phyloP scores from a whole-genome alignment of 2,888 invertebrate genomes.

The Frankliniella intonsa region DNA sequence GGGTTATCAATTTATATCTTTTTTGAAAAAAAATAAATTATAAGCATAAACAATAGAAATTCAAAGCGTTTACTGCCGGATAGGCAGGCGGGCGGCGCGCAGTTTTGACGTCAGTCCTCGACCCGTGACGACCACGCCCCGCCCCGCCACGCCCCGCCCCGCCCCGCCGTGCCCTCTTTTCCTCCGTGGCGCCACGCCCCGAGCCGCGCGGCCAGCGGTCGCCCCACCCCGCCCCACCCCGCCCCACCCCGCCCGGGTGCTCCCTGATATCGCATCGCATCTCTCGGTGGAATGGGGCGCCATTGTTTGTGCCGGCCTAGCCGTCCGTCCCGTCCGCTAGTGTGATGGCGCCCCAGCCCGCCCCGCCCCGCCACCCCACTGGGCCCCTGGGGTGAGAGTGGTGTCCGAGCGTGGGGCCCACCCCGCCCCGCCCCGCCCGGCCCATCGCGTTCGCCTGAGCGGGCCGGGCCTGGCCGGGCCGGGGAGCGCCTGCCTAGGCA shows the following conservation, averaged over 20 bases:
- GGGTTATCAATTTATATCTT: no score
- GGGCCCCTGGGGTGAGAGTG: neutral
- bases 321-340: conserved; percentile 32
- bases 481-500: neutral
- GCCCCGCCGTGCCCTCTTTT: conserved; percentile 27
- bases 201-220: neutral
- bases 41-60: no score
- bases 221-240: conserved; percentile 16
- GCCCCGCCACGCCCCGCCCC: no score
- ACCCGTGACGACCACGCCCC: no score
- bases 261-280: conserved; percentile 29
- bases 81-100: no score
- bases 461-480: neutral
- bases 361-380: neutral
- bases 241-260: neutral
- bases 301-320: conserved; percentile 47
- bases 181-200: neutral
- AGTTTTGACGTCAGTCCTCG: no score
- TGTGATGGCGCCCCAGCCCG: neutral
- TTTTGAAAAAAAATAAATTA: no score
- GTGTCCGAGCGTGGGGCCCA: neutral
- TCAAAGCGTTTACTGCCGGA: no score
- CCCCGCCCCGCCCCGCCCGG: neutral
- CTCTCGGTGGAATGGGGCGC: conserved; percentile 36
- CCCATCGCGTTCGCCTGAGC: neutral